A percentile compares a stretch with the other conserved stretches of the same genome.
Conservation (phyloP, 2,113 vertebrate genomes). For the Campylorhamphus procurvoides region DNA sequence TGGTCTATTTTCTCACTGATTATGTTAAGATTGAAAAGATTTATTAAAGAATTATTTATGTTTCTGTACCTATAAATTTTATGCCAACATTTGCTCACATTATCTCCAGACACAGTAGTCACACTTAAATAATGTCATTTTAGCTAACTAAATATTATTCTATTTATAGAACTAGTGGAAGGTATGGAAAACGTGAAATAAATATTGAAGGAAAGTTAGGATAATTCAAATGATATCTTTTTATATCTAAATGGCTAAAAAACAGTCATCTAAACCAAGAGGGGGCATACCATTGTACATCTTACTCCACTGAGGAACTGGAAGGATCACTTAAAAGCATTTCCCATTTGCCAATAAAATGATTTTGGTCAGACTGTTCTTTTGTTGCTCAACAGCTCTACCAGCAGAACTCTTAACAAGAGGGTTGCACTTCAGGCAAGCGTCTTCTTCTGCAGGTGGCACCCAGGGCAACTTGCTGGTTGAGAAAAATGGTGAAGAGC, state of each 20-base stretch:
- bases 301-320: not conserved
- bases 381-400: not conserved
- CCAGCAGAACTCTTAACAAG: not conserved
- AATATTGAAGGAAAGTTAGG: not conserved
- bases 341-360: not conserved
- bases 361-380: not conserved
- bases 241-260: not conserved
- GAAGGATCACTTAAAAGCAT: not conserved
- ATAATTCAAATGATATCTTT: not conserved
- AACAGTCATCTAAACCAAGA: not conserved
- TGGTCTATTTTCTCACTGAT: not conserved
- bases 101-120: conserved; percentile 10
- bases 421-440: not conserved
- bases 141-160: conserved; percentile 9
- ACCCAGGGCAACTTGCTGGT: not conserved
- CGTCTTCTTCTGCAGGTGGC: not conserved
- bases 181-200: not conserved
- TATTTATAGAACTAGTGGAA: not conserved
- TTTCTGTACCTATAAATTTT: not conserved
- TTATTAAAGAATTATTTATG: conserved; percentile 30
- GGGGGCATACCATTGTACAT: accelerated
- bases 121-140: not conserved
- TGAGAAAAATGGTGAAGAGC: not conserved
- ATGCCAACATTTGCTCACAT: accelerated
- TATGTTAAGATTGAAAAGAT: not conserved